Conservation (phyloP, 2,888 invertebrate genomes). For the Orthosia gothica region DNA sequence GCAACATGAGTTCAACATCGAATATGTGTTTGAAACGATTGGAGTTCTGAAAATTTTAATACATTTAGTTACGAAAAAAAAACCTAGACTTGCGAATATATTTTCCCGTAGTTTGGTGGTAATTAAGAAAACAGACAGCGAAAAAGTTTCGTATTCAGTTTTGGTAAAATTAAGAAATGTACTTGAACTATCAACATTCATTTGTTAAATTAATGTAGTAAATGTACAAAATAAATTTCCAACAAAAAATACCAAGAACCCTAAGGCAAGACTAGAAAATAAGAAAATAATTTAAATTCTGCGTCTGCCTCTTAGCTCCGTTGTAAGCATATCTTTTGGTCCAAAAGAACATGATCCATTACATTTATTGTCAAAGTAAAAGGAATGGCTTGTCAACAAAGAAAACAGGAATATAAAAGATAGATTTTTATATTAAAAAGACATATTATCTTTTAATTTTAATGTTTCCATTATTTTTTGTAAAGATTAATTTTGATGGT, state of each 20-base stretch:
- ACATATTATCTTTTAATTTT: conserved; percentile 1
- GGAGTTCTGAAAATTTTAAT: background rate
- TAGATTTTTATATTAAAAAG: background rate
- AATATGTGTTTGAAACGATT: background rate
- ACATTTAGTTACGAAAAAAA: no score
- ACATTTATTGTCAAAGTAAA: conserved; percentile 27
- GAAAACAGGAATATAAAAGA: conserved; percentile 20
- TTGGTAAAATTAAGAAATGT: background rate
- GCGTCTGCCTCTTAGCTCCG: background rate
- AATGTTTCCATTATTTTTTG: background rate
- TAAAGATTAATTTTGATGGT: background rate
- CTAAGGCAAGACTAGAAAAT: background rate
- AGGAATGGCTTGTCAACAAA: conserved; percentile 13
- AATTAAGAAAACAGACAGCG: background rate
- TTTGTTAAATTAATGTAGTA: background rate
- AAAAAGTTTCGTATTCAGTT: background rate
- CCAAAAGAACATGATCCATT: conserved; percentile 25
- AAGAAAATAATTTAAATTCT: conserved; percentile 3
- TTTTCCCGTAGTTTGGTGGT: no score
- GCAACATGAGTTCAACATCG: background rate
- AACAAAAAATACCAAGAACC: background rate
- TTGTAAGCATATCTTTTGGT: conserved; percentile 16
- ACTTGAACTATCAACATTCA: background rate
- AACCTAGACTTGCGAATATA: no score
- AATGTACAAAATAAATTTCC: background rate